phyloP scores from a whole-genome alignment of 2,888 invertebrate genomes.

The Elgonia sp. region DNA sequence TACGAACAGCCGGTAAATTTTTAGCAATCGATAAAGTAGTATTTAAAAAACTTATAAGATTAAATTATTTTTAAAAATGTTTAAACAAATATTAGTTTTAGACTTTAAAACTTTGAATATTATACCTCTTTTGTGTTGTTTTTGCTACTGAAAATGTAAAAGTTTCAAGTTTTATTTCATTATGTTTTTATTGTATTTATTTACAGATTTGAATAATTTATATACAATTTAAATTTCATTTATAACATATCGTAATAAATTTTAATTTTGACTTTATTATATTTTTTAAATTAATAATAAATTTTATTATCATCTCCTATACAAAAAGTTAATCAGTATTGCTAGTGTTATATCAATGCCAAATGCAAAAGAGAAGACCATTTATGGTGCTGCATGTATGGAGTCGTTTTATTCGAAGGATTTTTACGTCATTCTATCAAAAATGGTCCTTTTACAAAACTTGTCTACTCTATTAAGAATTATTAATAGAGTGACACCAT shows the following conservation, averaged over 20 bases:
- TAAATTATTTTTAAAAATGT: not conserved
- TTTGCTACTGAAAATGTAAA: too few relatives aligned
- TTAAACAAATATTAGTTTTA: too few relatives aligned
- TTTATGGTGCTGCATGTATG: conserved; percentile 79
- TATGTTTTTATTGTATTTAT: too few relatives aligned
- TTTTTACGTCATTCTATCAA: conserved; percentile 78
- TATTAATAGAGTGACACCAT: conserved; percentile 14
- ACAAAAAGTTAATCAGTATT: conserved; percentile 39
- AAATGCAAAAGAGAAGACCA: conserved; percentile 75
- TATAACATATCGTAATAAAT: not conserved
- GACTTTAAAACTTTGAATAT: too few relatives aligned
- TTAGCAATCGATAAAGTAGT: not conserved
- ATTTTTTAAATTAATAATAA: not conserved
- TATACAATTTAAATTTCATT: not conserved
- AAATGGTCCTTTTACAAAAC: conserved; percentile 78
- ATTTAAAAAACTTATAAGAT: not conserved
- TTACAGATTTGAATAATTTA: too few relatives aligned
- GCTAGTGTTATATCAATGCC: conserved; percentile 52
- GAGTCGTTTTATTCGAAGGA: conserved; percentile 77
- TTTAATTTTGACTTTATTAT: not conserved
- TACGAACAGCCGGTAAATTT: not conserved
- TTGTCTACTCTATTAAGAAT: not conserved
- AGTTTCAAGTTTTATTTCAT: too few relatives aligned
- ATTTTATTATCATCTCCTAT: not conserved
- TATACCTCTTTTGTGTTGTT: too few relatives aligned